Percentiles rank a stretch among this genome's conserved stretches.
phyloP scores from a whole-genome alignment of 2,888 invertebrate species.

The Scotopteryx bipunctaria region DNA sequence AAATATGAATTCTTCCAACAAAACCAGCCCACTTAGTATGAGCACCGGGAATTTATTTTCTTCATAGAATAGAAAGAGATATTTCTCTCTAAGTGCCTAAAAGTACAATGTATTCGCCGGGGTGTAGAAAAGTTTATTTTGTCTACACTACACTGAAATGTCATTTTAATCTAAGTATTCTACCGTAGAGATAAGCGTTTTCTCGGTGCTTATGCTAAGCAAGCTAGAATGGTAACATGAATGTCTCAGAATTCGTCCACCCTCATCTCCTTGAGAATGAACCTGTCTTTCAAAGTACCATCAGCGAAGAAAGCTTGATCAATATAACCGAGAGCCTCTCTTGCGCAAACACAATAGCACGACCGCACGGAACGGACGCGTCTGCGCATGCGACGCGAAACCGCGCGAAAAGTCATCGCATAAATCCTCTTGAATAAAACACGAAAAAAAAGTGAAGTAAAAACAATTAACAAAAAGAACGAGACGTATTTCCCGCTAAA shows the following conservation, averaged over 20 bases:
- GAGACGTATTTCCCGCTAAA: not conserved
- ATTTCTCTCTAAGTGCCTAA: too few relatives aligned
- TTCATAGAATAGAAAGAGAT: too few relatives aligned
- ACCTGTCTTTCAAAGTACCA: slow-evolving; percentile 33
- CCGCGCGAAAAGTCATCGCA: slow-evolving; percentile 36
- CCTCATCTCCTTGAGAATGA: slow-evolving; percentile 32
- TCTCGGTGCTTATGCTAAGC: too few relatives aligned
- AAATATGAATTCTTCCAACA: too few relatives aligned
- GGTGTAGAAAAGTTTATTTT: too few relatives aligned
- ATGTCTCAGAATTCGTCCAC: not conserved
- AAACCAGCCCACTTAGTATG: too few relatives aligned
- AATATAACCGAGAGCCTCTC: slow-evolving; percentile 38
- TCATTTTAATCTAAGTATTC: too few relatives aligned
- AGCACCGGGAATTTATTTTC: too few relatives aligned
- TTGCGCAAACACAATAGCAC: slow-evolving; percentile 50
- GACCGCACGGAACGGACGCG: slow-evolving; percentile 42
- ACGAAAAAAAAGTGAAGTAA: not conserved
- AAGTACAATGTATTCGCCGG: too few relatives aligned
- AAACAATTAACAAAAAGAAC: not conserved
- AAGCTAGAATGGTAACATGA: too few relatives aligned
- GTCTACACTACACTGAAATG: too few relatives aligned
- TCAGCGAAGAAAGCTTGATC: slow-evolving; percentile 43
- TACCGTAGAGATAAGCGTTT: too few relatives aligned
- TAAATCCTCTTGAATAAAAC: not conserved
- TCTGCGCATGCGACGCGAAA: slow-evolving; percentile 44